Conservation (phyloP, 2,888 invertebrate species). For the Orgyia antiqua region DNA sequence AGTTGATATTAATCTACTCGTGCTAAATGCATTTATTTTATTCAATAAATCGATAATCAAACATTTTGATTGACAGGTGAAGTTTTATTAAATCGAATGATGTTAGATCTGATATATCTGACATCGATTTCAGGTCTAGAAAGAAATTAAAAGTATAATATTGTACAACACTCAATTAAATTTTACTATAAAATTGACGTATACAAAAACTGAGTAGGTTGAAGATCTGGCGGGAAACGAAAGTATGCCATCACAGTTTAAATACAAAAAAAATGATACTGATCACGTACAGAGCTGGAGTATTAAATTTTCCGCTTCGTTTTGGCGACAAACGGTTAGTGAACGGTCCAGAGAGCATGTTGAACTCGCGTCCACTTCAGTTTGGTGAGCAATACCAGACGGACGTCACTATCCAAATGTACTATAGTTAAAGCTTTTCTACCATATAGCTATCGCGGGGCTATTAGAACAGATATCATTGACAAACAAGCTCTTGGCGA, state of each 20-base stretch:
- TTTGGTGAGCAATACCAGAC: slow-evolving; percentile 18
- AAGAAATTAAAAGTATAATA: slow-evolving; percentile 20
- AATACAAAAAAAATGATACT: slow-evolving; percentile 56
- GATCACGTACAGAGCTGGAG: slow-evolving; percentile 65
- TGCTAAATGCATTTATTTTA: slow-evolving; percentile 13
- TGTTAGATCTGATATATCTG: slow-evolving; percentile 24
- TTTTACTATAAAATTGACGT: slow-evolving; percentile 33
- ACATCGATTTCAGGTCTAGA: slow-evolving; percentile 25
- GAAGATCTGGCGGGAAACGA: slow-evolving; percentile 46
- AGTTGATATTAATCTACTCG: slow-evolving; percentile 21
- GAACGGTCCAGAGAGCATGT: slow-evolving; percentile 44
- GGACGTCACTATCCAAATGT: slow-evolving; percentile 9
- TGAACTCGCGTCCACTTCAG: slow-evolving; percentile 23
- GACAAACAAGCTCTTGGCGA: slow-evolving; percentile 13
- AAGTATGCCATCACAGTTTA: slow-evolving; percentile 54
- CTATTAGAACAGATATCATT: slow-evolving; percentile 6
- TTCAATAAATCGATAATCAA: slow-evolving; percentile 31
- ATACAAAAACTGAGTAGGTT: slow-evolving; percentile 35
- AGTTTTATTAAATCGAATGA: slow-evolving; percentile 30
- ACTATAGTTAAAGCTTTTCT: slow-evolving; percentile 4
- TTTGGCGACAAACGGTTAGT: slow-evolving; percentile 63
- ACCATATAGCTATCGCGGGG: slow-evolving; percentile 10
- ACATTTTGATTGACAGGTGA: slow-evolving; percentile 39
- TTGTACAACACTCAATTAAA: slow-evolving; percentile 46
- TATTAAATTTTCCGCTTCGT: slow-evolving; percentile 71